A percentile compares a stretch with the other conserved stretches of the same genome.
Evolutionary conservation across 2,113 vertebrate genomes (phyloP).

Genomic region (Dolichotis patagonum): DNA sequence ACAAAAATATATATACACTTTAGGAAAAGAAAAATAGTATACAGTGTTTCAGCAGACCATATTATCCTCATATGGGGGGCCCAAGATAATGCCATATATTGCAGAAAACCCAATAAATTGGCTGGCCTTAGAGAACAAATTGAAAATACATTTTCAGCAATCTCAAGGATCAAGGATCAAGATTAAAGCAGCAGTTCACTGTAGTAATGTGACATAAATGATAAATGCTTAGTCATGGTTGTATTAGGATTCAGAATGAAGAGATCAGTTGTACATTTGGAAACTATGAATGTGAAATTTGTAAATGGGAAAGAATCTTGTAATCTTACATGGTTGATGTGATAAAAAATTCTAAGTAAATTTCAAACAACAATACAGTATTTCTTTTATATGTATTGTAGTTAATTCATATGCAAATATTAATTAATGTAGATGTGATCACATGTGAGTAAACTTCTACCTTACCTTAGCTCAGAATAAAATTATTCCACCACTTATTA

Average conservation of each 20-base stretch:
- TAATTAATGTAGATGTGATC: neutral
- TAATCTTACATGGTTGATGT: neutral
- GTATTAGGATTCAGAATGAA: neutral
- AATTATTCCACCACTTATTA: neutral
- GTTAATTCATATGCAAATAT: neutral
- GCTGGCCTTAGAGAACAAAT: neutral
- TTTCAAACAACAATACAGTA: neutral
- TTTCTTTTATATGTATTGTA: neutral
- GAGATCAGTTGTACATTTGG: neutral
- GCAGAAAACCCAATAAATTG: neutral
- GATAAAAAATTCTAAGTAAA: neutral
- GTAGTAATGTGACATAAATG: neutral
- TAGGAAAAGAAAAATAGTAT: neutral
- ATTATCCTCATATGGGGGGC: neutral
- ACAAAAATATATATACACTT: neutral
- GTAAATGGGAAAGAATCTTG: neutral
- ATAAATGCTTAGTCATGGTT: neutral
- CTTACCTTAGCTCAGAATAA: neutral
- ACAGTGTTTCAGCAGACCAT: neutral
- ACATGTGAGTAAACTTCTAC: neutral
- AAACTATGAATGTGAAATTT: neutral
- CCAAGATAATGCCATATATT: neutral
- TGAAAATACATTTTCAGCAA: neutral
- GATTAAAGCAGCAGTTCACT: neutral
- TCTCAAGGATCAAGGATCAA: neutral